Evolutionary conservation across 1,140 invertebrate genomes (phyloP), one percentile per base, ranked within the genome.

Genomic region (Pentalonia nigronervosa): DNA sequence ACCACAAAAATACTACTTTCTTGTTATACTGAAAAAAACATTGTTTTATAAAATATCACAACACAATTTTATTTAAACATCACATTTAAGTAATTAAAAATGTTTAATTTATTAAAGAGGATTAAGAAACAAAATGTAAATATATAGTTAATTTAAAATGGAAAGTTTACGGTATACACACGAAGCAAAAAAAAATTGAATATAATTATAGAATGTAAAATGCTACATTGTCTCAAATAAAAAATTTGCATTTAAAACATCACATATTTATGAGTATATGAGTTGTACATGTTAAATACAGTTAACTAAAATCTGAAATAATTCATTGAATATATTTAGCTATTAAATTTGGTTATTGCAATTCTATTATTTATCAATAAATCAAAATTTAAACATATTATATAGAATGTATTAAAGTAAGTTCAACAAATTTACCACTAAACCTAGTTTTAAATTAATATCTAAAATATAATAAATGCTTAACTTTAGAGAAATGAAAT

Each of bases 1-100:
- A 76, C 30, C 17, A 17, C 30, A 76, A n/a, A 76, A 76, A n/a
- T 14, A 76, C n/a, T 7, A 14, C 14, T 76, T 14, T 76, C 60
- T 76, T 76, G 60, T n/a, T 14, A 76, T 1, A 30, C n/a, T 14
- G 60, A 34, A 76, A 76, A 56, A 76, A 76, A 76, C 60, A 76
- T 76, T 76, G n/a, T 76, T 30, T 76, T 76, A 76, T 76, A 84
- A 84, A 84, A 84, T 84, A 48, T 87, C 45, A 47, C 84, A 47
- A 87, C 45, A 2, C 83, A 11, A 41, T 84, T 84, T 45, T 25
- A 41, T 84, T 45, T 45, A 41, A 45, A 87, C 84, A 47, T 87
- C 45, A 21, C 30, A n/a, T 88, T 88, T 88, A n/a, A 88, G 50
- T 88, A 48, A 88, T 88, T 88, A 88, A 88, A 88, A 88, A 48